These are phyloP conservation scores for Hyles lineata DNA, from an alignment of 2,888 invertebrate species.

Conservation along the genomic window DNA sequence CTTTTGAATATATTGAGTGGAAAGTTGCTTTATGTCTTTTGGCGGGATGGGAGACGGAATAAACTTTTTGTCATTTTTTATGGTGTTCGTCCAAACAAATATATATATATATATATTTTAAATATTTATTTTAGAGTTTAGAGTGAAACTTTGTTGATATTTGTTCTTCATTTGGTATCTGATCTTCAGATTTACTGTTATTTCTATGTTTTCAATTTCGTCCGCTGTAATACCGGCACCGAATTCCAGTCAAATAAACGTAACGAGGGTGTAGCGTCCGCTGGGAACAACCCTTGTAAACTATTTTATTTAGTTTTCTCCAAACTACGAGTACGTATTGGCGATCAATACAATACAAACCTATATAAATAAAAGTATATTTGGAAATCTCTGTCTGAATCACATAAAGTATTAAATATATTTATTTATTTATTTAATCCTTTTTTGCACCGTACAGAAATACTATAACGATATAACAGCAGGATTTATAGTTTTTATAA, in stretches of 20 bases:
- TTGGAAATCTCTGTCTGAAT: too few species aligned
- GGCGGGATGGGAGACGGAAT: not conserved
- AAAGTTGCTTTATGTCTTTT: constrained; percentile 4
- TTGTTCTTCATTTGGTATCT: not conserved
- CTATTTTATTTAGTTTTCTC: constrained; percentile 65
- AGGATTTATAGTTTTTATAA: too few species aligned
- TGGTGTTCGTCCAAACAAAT: not conserved
- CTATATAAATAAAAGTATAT: too few species aligned
- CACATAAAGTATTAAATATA: too few species aligned
- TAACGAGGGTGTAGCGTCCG: constrained; percentile 56
- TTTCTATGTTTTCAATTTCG: constrained; percentile 49
- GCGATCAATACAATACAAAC: constrained; percentile 34
- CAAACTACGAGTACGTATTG: constrained; percentile 42
- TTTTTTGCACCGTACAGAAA: too few species aligned
- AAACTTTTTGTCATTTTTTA: not conserved
- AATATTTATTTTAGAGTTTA: too few species aligned
- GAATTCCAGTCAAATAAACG: constrained; percentile 59
- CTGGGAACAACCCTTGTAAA: constrained; percentile 63
- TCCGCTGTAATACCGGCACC: constrained; percentile 46
- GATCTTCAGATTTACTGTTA: constrained; percentile 41
- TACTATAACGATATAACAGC: too few species aligned
- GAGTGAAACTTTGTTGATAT: not conserved
- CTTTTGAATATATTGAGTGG: constrained; percentile 12
- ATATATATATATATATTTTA: too few species aligned
- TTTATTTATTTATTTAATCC: too few species aligned